Evolutionary conservation across 1,140 invertebrate species (phyloP).

Genomic region (Lasioglossum albipes): DNA sequence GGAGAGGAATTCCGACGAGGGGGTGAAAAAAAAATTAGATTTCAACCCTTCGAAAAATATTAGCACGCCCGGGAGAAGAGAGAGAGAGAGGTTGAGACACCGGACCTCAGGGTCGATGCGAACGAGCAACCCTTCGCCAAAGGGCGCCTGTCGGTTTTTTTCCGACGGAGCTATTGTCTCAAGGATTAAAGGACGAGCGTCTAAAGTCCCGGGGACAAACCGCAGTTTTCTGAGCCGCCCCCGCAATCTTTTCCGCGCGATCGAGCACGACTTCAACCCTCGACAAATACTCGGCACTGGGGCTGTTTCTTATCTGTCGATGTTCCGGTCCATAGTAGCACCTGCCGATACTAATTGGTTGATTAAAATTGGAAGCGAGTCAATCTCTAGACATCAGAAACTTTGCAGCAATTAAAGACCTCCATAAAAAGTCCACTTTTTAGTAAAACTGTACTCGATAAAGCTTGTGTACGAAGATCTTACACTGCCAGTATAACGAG

Average conservation of each 20-base stretch:
- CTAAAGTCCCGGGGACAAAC: conserved; percentile 71
- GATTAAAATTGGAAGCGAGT: too few relatives aligned
- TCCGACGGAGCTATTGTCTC: conserved; percentile 67
- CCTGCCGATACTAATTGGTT: too few relatives aligned
- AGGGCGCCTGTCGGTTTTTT: conserved; percentile 22
- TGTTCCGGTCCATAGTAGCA: too few relatives aligned
- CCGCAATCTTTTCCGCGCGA: conserved; percentile 16
- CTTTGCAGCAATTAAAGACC: too few relatives aligned
- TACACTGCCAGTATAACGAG: neutral
- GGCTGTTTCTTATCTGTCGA: too few relatives aligned
- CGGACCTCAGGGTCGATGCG: conserved; percentile 40
- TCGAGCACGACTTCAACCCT: too few relatives aligned
- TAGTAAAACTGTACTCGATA: too few relatives aligned
- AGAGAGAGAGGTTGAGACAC: conserved; percentile 18
- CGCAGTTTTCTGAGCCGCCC: conserved; percentile 35
- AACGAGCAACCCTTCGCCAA: conserved; percentile 70
- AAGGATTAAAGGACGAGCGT: conserved; percentile 76
- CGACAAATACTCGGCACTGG: too few relatives aligned
- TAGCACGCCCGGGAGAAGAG: conserved; percentile 65
- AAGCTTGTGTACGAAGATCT: too few relatives aligned
- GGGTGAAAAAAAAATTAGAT: conserved; percentile 77
- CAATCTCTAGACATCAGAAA: too few relatives aligned
- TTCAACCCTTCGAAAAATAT: conserved; percentile 77
- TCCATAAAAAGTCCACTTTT: too few relatives aligned
- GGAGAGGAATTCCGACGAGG: conserved; percentile 3